These are phyloP conservation scores for Diplazon laetatorius DNA, from an alignment of 2,888 invertebrate species.

Conservation along the genomic window DNA sequence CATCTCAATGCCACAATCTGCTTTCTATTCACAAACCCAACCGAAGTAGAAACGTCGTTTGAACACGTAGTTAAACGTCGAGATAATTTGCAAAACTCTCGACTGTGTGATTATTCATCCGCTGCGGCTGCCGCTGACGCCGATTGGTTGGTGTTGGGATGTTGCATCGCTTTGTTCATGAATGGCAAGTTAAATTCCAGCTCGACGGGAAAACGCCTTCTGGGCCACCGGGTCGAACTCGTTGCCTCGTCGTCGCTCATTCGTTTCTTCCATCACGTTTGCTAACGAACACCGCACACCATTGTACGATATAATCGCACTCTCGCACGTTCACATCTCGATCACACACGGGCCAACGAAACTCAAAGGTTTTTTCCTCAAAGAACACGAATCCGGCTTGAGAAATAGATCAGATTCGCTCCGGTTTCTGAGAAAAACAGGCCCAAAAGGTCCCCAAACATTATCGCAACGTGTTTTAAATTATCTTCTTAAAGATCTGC, in stretches of 20 bases:
- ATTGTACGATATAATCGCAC: constrained; percentile 8
- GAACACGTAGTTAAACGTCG: background rate
- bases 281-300: constrained; percentile 35
- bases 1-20: constrained; percentile 1
- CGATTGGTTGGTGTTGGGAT: no score
- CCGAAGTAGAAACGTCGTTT: no score
- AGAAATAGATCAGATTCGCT: no score
- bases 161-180: constrained; percentile 31
- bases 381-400: no score
- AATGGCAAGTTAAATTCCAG: constrained; percentile 31
- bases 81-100: background rate
- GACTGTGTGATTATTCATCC: background rate
- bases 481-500: no score
- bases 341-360: no score
- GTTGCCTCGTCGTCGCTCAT: constrained; percentile 28
- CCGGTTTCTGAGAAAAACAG: no score
- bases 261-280: constrained; percentile 14
- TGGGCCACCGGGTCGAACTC: constrained; percentile 39
- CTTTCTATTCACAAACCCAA: background rate
- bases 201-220: constrained; percentile 20
- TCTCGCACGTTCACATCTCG: constrained; percentile 44
- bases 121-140: no score
- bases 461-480: no score
- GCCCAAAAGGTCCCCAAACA: no score
- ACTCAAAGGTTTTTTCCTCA: no score